Evolutionary conservation across 2,113 vertebrate genomes (phyloP).

Genomic region (Lophotis ruficrista): DNA sequence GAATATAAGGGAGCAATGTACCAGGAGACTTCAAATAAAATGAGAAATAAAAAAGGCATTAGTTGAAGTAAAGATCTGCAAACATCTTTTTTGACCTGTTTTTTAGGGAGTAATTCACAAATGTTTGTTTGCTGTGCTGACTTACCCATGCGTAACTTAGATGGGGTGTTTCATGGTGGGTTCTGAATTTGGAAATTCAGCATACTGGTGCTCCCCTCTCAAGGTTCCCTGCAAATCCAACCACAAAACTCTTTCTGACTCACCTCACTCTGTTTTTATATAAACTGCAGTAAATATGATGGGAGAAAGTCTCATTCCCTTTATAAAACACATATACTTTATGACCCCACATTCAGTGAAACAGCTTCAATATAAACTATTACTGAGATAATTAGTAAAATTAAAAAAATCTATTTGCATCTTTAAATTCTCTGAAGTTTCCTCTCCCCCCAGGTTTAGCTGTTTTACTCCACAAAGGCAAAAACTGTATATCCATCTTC

Average conservation of each 20-base stretch:
- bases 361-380: not conserved
- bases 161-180: not conserved
- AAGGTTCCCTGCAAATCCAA: slow-evolving; percentile 45
- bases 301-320: not conserved
- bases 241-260: slow-evolving; percentile 37
- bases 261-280: not conserved
- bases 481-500: not conserved
- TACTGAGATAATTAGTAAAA: not conserved
- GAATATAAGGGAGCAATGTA: not conserved
- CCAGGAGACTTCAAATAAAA: not conserved
- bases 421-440: not conserved
- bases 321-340: not conserved
- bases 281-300: not conserved
- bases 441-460: not conserved
- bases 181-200: slow-evolving; percentile 50
- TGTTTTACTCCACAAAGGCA: not conserved
- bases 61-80: not conserved
- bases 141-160: slow-evolving; percentile 14
- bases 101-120: not conserved
- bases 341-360: not conserved
- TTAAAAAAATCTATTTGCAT: not conserved
- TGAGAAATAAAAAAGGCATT: not conserved
- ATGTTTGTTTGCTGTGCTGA: not conserved
- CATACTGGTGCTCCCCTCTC: not conserved
- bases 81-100: not conserved